These are phyloP conservation scores for Chloropsis hardwickii DNA, from an alignment of 2,113 vertebrate genomes.

Conservation along the genomic window DNA sequence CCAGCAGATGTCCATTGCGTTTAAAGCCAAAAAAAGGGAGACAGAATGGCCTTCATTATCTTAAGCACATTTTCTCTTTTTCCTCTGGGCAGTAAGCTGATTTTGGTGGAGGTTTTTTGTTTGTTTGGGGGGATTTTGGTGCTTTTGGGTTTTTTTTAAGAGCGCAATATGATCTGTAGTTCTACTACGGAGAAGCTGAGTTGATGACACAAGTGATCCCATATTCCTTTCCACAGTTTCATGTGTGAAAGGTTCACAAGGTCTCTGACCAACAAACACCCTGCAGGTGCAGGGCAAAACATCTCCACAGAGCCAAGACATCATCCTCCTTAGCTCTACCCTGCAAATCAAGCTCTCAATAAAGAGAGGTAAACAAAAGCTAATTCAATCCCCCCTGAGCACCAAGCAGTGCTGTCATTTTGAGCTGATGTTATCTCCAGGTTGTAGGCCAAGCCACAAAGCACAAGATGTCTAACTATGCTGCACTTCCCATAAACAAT, in stretches of 20 bases:
- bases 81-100: background rate
- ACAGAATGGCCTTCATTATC: background rate
- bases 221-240: background rate
- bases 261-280: background rate
- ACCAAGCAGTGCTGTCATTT: background rate
- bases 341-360: background rate
- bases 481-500: background rate
- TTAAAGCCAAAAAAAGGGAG: background rate
- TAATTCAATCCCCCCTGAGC: background rate
- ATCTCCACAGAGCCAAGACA: background rate
- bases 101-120: background rate
- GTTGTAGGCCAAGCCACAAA: conserved; percentile 3
- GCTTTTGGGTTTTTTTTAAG: background rate
- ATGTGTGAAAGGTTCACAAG: background rate
- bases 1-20: background rate
- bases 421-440: background rate
- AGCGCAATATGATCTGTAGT: background rate
- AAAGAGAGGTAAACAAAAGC: background rate
- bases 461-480: background rate
- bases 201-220: background rate
- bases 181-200: background rate
- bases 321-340: background rate
- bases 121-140: background rate
- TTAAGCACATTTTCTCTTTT: background rate
- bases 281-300: background rate